Base-by-base conservation (phyloP, 2,888 invertebrate species). In the Theretra japonica region DNA sequence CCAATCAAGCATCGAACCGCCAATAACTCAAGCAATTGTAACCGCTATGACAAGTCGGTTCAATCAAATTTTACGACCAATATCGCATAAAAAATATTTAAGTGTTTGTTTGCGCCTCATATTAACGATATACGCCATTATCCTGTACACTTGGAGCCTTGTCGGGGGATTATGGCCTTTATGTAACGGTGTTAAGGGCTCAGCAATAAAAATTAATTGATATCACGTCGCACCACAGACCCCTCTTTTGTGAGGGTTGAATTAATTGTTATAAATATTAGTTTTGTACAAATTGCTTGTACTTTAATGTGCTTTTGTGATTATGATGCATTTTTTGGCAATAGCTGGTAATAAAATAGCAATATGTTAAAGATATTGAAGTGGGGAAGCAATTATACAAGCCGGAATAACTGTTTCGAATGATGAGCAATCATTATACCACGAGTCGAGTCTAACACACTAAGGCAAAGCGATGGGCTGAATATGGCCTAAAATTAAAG, bases 31-130 rank as follows among this genome's bases (percentile, higher is more conserved):
- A 71, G 56, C 62, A 56, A 56, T 70, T 65, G 56, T 33, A 33
- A 56, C 56, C 53, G 62, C 79, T 84, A 90, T 90, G 88, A 92
- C 91, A 89, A 82, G 79, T 78, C 84, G 80, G 85, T 89, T 93
- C 93, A 94, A 94, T 94, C 93, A 93, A 86, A 78, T 86, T 94
- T 94, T 94, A 94, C 92, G 94, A 93, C 81, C 87, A 82, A 87
- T 90, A 86, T 84, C 87, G 76, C 92, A 90, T 94, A 94, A 94
- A n/a, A 94, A 93, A 93, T 94, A 90, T 94, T 94, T 94, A 93
- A 94, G 89, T 89, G 84, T 92, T 91, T 94, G 90, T 94, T 94
- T 94, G 92, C 89, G 84, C 83, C 84, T 88, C 82, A 90, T 93
- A 94, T 94, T 94, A 94, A 94, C 90, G 89, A 85, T 85, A 74